Evolutionary conservation across 2,888 invertebrate genomes (phyloP), one percentile per base, ranked within the genome.

Genomic region (Ophion costatus): DNA sequence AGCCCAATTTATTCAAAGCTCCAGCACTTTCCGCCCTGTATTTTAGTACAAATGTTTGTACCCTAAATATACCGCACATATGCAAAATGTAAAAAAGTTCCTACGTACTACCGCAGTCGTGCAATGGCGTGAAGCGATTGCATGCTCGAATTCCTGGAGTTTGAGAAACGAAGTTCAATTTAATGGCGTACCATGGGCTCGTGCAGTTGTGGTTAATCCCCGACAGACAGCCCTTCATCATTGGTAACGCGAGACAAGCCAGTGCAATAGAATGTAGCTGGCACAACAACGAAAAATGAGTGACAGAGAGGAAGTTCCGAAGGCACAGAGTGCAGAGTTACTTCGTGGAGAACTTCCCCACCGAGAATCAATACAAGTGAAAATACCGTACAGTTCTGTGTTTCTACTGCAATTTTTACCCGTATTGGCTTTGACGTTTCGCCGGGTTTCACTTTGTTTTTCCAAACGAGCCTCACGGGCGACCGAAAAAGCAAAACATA

Each of bases 121-220:
- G 76, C 56, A 85, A 80, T 88, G 86, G 85, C 87, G 84, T 80
- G 80, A 88, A 84, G 87, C 82, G 84, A 88, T 88, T 87, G 88
- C 88, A 86, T 87, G 88, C 85, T 81, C 74, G 75, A 45, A 73
- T 69, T 85, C 69, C 73, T 73, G 67, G 71, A 74, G 67, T 63
- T 73, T 70, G 45, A 38, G 82, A 77, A 82, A 85, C 73, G 59
- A 74, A 86, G 86, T 87, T 75, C 82, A 87, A 88, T 86, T 88
- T 87, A 87, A 88, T 87, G 80, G 86, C 78, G 74, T 63, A 64
- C 78, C 29, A 51, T 59, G 51, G 66, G 80, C 85, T 59, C 33
- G 84, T 45, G 84, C 79, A 71, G 78, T 79, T 82, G 80, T 24
- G 82, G 82, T 77, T 56, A 77, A 80, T 76, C 82, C 80, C 59